Conservation (phyloP, 2,888 invertebrate species). For the Balanococcus diminutus region DNA sequence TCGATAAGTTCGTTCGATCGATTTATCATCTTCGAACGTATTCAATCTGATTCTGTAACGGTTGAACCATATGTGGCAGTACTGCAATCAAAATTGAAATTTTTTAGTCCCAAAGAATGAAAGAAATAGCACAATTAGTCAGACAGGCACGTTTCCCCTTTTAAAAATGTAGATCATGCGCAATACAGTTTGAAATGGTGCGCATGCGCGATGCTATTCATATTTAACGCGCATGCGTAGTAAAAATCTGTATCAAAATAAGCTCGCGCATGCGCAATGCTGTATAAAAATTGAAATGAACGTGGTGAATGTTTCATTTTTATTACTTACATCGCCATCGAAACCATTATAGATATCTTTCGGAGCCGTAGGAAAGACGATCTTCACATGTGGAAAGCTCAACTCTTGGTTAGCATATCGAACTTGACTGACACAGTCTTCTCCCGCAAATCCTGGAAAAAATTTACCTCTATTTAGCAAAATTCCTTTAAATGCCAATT, state of each 20-base stretch:
- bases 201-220: background rate
- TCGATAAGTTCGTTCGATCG: constrained; percentile 66
- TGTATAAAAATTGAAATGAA: background rate
- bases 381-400: constrained; percentile 73
- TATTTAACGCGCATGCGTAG: background rate
- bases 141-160: background rate
- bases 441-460: constrained; percentile 68
- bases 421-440: constrained; percentile 68
- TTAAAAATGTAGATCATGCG: background rate
- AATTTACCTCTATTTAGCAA: background rate
- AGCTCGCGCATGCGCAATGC: background rate
- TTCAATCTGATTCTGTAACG: constrained; percentile 68
- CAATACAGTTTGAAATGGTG: background rate
- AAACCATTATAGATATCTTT: constrained; percentile 72
- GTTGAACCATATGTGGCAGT: constrained; percentile 80
- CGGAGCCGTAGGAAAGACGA: constrained; percentile 81
- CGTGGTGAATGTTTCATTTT: background rate
- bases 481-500: background rate
- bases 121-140: background rate
- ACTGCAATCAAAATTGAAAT: constrained; percentile 58
- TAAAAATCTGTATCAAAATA: too few species aligned
- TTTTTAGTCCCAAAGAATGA: too few species aligned
- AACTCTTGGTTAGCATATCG: constrained; percentile 66
- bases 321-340: constrained; percentile 65
- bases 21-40: constrained; percentile 69